phyloP scores from a whole-genome alignment of 2,888 invertebrate species.

The Lithosia quadra region DNA sequence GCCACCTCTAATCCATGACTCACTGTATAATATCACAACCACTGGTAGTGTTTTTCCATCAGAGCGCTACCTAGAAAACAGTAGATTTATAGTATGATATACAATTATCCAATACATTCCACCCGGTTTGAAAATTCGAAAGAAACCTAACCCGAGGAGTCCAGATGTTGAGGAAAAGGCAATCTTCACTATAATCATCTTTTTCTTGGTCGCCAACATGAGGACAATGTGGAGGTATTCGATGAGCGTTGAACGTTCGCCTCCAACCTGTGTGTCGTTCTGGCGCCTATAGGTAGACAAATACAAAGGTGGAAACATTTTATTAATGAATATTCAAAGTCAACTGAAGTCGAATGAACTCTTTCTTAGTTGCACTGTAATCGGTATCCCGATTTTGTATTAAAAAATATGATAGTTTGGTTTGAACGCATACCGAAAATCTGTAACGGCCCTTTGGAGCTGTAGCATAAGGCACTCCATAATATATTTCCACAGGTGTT shows the following conservation, averaged over 20 bases:
- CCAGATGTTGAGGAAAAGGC: slow-evolving; percentile 97
- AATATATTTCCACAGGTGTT: slow-evolving; percentile 89
- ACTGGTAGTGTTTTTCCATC: slow-evolving; percentile 88
- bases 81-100: slow-evolving; percentile 11
- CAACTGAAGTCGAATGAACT: no score
- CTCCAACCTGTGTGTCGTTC: slow-evolving; percentile 91
- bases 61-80: slow-evolving; percentile 77
- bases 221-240: slow-evolving; percentile 90
- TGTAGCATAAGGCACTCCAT: slow-evolving; percentile 93
- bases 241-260: slow-evolving; percentile 89
- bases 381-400: no score
- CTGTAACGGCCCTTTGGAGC: slow-evolving; percentile 91
- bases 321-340: no score
- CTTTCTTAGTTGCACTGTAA: no score
- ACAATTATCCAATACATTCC: neutral
- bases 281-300: slow-evolving; percentile 88
- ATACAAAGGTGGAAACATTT: no score
- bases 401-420: neutral
- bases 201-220: slow-evolving; percentile 77
- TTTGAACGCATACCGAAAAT: slow-evolving; percentile 87
- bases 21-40: slow-evolving; percentile 90
- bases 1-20: slow-evolving; percentile 86
- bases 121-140: neutral
- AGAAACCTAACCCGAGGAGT: slow-evolving; percentile 89
- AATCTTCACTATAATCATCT: slow-evolving; percentile 90